Percentiles rank a stretch among this genome's conserved stretches.
Conservation (phyloP, 2,888 invertebrate species). For the Eutolmus rufibarbis region DNA sequence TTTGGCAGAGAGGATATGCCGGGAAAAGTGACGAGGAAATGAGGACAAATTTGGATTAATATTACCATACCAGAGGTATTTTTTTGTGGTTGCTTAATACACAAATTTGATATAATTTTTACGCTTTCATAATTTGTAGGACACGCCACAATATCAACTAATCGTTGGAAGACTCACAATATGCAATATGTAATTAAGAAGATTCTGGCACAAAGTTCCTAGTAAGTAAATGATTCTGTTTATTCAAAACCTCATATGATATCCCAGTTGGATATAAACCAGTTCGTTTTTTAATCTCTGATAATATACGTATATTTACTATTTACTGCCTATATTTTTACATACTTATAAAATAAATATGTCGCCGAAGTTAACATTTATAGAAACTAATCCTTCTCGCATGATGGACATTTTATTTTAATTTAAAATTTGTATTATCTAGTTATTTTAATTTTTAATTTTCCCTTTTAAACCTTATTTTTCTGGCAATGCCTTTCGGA, state of each 20-base stretch:
- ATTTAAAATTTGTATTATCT: not conserved
- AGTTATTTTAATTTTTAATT: not conserved
- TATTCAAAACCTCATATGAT: too few species aligned
- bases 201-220: not conserved
- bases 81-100: not conserved
- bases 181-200: not conserved
- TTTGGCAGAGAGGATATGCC: not conserved
- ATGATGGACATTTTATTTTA: too few species aligned
- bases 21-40: not conserved
- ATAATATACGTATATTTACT: too few species aligned
- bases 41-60: not conserved
- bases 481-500: not conserved
- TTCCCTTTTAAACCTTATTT: not conserved
- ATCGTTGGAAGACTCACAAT: not conserved
- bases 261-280: too few species aligned
- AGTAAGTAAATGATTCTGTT: too few species aligned
- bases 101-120: not conserved
- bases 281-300: too few species aligned
- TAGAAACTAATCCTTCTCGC: too few species aligned
- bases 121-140: not conserved
- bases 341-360: too few species aligned
- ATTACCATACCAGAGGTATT: not conserved
- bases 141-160: not conserved
- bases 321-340: too few species aligned
- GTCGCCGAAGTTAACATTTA: too few species aligned